Percentiles rank a stretch among this genome's conserved stretches.
Conservation (phyloP, 2,888 invertebrate species). For the Ectemnius continuus region DNA sequence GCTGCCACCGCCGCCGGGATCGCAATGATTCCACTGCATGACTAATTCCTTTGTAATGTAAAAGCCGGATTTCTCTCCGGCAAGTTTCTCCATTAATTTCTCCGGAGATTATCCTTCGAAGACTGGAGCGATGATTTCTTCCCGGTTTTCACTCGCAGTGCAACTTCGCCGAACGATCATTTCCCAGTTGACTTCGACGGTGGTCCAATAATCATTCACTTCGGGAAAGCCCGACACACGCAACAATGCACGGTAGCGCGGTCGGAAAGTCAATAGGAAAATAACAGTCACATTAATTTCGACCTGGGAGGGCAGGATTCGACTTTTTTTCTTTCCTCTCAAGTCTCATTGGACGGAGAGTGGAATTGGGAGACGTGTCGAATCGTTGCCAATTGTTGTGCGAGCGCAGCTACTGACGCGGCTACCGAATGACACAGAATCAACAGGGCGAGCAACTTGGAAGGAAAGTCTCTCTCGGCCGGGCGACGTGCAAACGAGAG, state of each 20-base stretch:
- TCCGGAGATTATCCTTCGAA: background rate
- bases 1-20: too few relatives aligned
- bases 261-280: conserved; percentile 14
- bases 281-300: conserved; percentile 50
- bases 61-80: background rate
- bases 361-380: conserved; percentile 36
- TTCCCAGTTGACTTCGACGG: conserved; percentile 5
- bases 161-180: conserved; percentile 7
- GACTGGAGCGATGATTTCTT: background rate
- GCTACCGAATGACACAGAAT: conserved; percentile 55
- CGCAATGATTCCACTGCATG: too few relatives aligned
- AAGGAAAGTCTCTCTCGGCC: background rate
- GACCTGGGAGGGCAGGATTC: conserved; percentile 28
- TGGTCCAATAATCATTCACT: conserved; percentile 29
- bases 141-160: background rate
- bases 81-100: background rate
- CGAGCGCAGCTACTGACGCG: conserved; percentile 15
- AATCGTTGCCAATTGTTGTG: conserved; percentile 23
- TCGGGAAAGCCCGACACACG: conserved; percentile 3
- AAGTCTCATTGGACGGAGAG: conserved; percentile 1
- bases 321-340: background rate
- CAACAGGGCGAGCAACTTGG: background rate
- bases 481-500: conserved; percentile 32
- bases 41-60: background rate
- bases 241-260: conserved; percentile 44